Conservation (phyloP, 2,113 vertebrate genomes). For the Cichladusa arquata region DNA sequence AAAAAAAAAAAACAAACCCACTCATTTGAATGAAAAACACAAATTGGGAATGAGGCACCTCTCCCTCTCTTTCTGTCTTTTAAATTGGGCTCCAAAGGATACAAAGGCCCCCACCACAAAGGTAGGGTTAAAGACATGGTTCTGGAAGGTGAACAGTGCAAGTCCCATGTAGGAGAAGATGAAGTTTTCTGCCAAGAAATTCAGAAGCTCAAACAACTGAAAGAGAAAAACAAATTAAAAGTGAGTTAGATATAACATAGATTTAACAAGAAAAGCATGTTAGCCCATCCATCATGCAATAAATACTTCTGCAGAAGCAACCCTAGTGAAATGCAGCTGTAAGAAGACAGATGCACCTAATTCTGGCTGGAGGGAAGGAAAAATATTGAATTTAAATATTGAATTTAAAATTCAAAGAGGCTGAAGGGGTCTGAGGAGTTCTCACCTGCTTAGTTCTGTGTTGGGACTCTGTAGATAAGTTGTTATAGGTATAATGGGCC, state of each 20-base stretch:
- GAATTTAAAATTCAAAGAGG: background rate
- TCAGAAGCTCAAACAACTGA: conserved; percentile 96
- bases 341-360: background rate
- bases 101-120: conserved; percentile 95
- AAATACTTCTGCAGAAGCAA: background rate
- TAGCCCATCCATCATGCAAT: background rate
- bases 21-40: background rate
- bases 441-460: conserved; percentile 95
- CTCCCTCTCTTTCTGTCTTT: background rate
- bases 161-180: conserved; percentile 99
- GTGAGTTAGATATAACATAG: background rate
- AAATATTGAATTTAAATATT: background rate
- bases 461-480: conserved; percentile 94
- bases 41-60: background rate
- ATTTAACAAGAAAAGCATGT: background rate
- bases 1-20: background rate
- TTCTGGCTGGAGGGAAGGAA: background rate
- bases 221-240: conserved; percentile 57
- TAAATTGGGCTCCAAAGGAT: conserved; percentile 77
- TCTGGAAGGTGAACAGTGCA: conserved; percentile 96
- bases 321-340: background rate
- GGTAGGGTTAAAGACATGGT: conserved; percentile 91
- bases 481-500: conserved; percentile 98
- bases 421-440: background rate
- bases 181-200: conserved; percentile 99